These are phyloP conservation scores for Priocnemis perturbator DNA, from an alignment of 2,888 invertebrate species.

Conservation along the genomic window DNA sequence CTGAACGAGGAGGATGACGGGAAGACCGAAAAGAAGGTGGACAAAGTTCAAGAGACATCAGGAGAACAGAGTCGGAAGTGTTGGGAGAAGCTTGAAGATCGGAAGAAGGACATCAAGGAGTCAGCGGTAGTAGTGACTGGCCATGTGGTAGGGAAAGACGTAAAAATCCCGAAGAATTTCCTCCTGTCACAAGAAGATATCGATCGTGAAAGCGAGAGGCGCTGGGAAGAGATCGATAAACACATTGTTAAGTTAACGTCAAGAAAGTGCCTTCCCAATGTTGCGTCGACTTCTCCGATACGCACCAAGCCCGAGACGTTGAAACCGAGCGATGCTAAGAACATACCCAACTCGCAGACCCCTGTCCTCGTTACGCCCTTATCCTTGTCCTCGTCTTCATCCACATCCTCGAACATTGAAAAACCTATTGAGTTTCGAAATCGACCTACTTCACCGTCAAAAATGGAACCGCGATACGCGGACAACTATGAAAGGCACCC, in stretches of 20 bases:
- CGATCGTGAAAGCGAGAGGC: constrained; percentile 55
- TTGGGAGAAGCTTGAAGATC: constrained; percentile 18
- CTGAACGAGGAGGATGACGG: constrained; percentile 61
- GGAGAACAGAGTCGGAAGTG: constrained; percentile 18
- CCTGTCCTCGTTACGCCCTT: not conserved
- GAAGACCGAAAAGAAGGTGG: constrained; percentile 28
- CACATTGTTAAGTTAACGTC: constrained; percentile 58
- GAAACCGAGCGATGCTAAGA: constrained; percentile 35
- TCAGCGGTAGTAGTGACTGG: not conserved
- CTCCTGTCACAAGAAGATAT: constrained; percentile 40
- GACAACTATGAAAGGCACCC: constrained; percentile 68
- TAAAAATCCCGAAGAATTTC: constrained; percentile 27
- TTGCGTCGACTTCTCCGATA: not conserved
- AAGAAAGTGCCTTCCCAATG: constrained; percentile 35
- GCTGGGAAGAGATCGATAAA: constrained; percentile 66
- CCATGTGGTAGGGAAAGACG: constrained; percentile 27
- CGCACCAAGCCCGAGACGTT: constrained; percentile 17
- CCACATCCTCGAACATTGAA: not conserved
- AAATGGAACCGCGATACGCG: constrained; percentile 58
- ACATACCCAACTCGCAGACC: not conserved
- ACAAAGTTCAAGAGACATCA: not conserved
- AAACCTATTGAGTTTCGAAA: constrained; percentile 22
- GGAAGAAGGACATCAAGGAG: constrained; percentile 25
- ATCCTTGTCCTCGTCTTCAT: not conserved
- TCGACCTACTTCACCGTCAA: constrained; percentile 32